phyloP scores from a whole-genome alignment of 2,797 vertebrate genomes.

The Acrocephalus scirpaceus region DNA sequence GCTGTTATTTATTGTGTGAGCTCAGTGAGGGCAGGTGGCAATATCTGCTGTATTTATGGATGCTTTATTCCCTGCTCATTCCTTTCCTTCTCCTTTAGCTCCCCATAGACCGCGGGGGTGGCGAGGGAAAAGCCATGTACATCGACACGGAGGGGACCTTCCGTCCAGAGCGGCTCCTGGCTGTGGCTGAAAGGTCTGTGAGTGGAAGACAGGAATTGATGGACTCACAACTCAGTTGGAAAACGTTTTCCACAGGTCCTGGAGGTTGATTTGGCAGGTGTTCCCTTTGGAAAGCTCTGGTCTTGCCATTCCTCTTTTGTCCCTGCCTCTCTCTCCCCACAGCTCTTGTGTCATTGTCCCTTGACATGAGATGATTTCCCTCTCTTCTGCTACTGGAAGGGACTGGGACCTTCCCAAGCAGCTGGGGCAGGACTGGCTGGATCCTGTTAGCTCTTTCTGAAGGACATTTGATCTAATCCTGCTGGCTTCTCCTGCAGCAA shows the following conservation, averaged over 20 bases:
- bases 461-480: not conserved
- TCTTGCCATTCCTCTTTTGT: not conserved
- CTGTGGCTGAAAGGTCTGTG: conserved; percentile 90
- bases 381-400: not conserved
- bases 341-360: not conserved
- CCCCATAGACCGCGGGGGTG: conserved; percentile 93
- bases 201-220: not conserved
- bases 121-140: conserved; percentile 98
- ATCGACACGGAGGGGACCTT: conserved; percentile 98
- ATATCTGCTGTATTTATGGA: not conserved
- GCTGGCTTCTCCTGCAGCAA: not conserved
- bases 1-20: not conserved
- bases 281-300: not conserved
- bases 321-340: not conserved
- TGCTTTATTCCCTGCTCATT: not conserved
- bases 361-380: not conserved
- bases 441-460: not conserved
- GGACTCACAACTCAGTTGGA: not conserved
- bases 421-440: not conserved
- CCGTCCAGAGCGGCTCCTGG: conserved; percentile 92
- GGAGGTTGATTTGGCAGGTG: not conserved
- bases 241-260: not conserved
- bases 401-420: not conserved
- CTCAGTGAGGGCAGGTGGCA: not conserved
- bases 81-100: conserved; percentile 75